Base-by-base conservation (phyloP, 2,888 invertebrate genomes). In the Microctonus aethiopoides region DNA sequence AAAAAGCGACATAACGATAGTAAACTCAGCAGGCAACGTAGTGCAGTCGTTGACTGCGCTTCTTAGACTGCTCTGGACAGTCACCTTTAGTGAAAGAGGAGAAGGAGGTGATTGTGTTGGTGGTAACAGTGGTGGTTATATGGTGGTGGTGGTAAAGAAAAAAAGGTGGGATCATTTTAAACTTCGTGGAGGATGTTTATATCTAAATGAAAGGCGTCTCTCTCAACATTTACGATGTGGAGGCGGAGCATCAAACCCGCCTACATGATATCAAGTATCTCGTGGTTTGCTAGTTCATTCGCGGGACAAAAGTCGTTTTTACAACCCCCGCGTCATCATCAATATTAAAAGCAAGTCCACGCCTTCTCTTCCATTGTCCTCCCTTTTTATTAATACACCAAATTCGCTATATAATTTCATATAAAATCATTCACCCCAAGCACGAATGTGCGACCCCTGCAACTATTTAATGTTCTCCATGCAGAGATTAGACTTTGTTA, bases 41-140 rank as follows among this genome's bases (percentile, higher is more conserved):
- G 81, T 83, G 85, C 83, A 83, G 83, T 79, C 83, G 84, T 75
- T 81, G 86, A 84, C 85, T 85, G 86, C 85, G 81, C 78, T 81
- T 84, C 77, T 79, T 79, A 75, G 82, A 85, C 86, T 86, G 85
- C 80, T 81, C 81, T 79, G 84, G 80, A 83, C 80, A 80, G 81
- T 84, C 81, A 83, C 83, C 82, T 83, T 78, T 80, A 11, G 13
- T 56, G 46, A 34, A 6, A 66, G 57, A 68, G 68, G 59, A 34
- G 62, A 16, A 56, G 69, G 52, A 41, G 66, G 71, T 56, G 70
- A 68, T 70, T 62, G n/a, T 20, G n/a, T 26, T 39, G n/a, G 57
- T 34, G 57, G 26, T 39, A 10, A 20, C 46, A 32, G 56, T 61
- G 63, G 32, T 59, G 61, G 61, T 66, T 65, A 34, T n/a, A 32